These are phyloP conservation scores for Rhagonycha lutea DNA, from an alignment of 2,888 invertebrate genomes.

Conservation along the genomic window DNA sequence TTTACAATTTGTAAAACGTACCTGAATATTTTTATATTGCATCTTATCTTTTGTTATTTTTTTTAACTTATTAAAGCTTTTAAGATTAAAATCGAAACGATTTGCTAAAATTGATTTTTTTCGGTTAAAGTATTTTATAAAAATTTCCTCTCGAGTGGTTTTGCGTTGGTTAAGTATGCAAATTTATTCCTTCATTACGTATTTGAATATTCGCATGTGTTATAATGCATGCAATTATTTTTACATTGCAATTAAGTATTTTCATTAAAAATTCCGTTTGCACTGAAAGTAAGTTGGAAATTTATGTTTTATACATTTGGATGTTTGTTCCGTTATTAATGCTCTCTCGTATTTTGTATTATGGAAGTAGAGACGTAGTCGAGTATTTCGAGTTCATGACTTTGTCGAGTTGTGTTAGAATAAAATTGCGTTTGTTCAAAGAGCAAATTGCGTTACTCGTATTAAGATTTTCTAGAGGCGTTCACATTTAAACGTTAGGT, in stretches of 20 bases:
- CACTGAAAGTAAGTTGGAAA: slow-evolving; percentile 22
- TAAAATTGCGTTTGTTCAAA: slow-evolving; percentile 29
- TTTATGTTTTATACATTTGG: slow-evolving; percentile 21
- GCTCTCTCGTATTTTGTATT: not conserved
- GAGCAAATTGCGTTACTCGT: slow-evolving; percentile 30
- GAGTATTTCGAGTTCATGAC: not conserved
- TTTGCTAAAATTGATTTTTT: not conserved
- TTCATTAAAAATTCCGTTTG: slow-evolving; percentile 18
- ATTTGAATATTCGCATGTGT: slow-evolving; percentile 19
- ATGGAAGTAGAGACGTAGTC: not conserved
- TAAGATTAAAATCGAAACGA: not conserved
- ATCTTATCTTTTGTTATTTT: not conserved
- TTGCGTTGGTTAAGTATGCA: slow-evolving; percentile 9
- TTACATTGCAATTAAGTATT: slow-evolving; percentile 17
- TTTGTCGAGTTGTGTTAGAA: slow-evolving; percentile 27
- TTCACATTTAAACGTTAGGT: slow-evolving; percentile 42
- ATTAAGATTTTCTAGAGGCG: slow-evolving; percentile 31
- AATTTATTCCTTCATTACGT: slow-evolving; percentile 10
- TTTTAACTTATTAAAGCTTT: not conserved
- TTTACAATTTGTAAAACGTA: not conserved
- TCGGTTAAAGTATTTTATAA: slow-evolving; percentile 9
- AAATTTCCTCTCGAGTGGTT: slow-evolving; percentile 7
- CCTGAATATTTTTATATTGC: not conserved
- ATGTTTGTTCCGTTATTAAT: not conserved
- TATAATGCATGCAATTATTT: slow-evolving; percentile 15